Conservation (phyloP, 2,113 vertebrate species). For the Puma concolor region DNA sequence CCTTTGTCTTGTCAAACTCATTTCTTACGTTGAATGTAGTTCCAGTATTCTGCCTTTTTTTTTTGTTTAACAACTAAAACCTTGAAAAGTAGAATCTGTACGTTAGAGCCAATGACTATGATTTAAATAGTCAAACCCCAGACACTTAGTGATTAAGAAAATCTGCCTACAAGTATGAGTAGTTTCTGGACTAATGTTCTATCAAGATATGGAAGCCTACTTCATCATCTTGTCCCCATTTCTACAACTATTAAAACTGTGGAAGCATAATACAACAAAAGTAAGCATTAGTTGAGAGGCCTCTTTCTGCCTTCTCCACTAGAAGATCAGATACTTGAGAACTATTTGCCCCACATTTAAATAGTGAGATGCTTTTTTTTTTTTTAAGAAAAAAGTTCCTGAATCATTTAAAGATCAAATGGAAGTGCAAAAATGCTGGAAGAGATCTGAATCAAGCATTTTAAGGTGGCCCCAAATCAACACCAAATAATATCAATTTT, state of each 20-base stretch:
- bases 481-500: neutral
- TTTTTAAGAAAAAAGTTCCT: constrained; percentile 10
- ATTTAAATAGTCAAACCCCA: neutral
- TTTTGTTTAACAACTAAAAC: neutral
- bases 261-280: neutral
- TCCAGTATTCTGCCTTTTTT: neutral
- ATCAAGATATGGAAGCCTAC: neutral
- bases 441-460: constrained; percentile 22
- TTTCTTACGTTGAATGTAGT: neutral
- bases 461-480: neutral
- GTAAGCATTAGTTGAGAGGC: neutral
- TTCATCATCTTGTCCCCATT: neutral
- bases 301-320: neutral
- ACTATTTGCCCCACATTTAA: neutral
- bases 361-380: neutral
- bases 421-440: neutral
- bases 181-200: neutral
- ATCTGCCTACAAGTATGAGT: neutral
- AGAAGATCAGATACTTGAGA: neutral
- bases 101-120: neutral
- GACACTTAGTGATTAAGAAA: neutral
- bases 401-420: constrained; percentile 24
- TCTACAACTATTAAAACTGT: neutral
- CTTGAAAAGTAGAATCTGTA: constrained; percentile 18
- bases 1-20: neutral